phyloP scores from a whole-genome alignment of 2,888 invertebrate species.

The Epirrhoe tristata region DNA sequence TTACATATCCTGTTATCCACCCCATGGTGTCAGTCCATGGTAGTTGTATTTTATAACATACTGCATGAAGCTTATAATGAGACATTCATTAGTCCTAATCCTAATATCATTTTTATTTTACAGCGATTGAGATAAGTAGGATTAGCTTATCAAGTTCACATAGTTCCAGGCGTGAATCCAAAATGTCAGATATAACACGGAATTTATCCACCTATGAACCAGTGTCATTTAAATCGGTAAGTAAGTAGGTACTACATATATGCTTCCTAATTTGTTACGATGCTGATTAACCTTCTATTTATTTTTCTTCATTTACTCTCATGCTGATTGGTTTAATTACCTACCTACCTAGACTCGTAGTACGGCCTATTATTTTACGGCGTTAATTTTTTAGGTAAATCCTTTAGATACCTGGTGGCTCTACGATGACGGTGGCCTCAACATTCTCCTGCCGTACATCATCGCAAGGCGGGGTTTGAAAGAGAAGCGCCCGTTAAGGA shows the following conservation, averaged over 20 bases:
- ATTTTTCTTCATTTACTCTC: too few relatives aligned
- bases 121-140: neutral
- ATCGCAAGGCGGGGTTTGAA: slow-evolving; percentile 89
- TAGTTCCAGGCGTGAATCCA: neutral
- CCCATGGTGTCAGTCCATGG: too few relatives aligned
- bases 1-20: too few relatives aligned
- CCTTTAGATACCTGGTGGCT: slow-evolving; percentile 96
- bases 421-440: slow-evolving; percentile 95
- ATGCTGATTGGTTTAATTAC: too few relatives aligned
- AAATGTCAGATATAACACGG: slow-evolving; percentile 8
- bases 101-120: neutral
- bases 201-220: slow-evolving; percentile 35
- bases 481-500: slow-evolving; percentile 87
- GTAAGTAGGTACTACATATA: too few relatives aligned
- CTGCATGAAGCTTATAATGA: too few relatives aligned
- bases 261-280: too few relatives aligned
- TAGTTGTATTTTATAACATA: too few relatives aligned
- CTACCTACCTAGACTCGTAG: too few relatives aligned
- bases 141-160: slow-evolving; percentile 1
- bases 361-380: too few relatives aligned
- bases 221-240: slow-evolving; percentile 39
- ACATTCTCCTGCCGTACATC: slow-evolving; percentile 93
- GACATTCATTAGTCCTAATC: too few relatives aligned
- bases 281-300: too few relatives aligned
- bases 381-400: slow-evolving; percentile 36